A percentile compares a stretch with the other conserved stretches of the same genome.
These are phyloP conservation scores for Triplophysa rosa DNA, from an alignment of 2,113 vertebrate species.

Conservation along the genomic window DNA sequence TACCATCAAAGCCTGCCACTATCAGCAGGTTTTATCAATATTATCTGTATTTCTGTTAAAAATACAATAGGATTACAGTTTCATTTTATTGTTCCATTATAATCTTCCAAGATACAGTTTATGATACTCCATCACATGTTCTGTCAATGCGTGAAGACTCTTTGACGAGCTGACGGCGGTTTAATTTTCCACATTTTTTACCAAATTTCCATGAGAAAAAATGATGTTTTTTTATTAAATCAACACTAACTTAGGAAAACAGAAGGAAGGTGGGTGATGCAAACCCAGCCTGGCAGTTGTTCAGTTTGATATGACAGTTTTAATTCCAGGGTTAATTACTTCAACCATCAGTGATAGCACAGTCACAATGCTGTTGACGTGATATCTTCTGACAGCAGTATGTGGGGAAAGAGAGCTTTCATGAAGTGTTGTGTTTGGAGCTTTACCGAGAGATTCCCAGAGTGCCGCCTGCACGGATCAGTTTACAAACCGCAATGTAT, in stretches of 20 bases:
- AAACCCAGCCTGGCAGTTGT: neutral
- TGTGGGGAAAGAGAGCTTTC: slow-evolving; percentile 18
- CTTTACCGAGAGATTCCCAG: slow-evolving; percentile 2
- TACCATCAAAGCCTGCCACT: too few relatives aligned
- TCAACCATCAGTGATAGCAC: slow-evolving; percentile 29
- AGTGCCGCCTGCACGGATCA: neutral
- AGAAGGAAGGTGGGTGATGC: neutral
- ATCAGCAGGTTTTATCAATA: too few relatives aligned
- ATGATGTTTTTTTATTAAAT: neutral
- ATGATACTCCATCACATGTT: neutral
- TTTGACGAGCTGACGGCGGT: neutral
- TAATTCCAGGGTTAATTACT: slow-evolving; percentile 49
- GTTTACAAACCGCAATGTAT: slow-evolving; percentile 12
- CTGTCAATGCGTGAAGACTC: neutral
- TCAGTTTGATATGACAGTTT: slow-evolving; percentile 47
- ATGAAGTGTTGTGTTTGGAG: slow-evolving; percentile 32
- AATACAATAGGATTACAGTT: too few relatives aligned
- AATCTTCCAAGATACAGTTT: neutral
- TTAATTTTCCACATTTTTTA: neutral
- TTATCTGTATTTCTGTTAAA: too few relatives aligned
- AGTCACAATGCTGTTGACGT: slow-evolving; percentile 33
- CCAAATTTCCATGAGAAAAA: neutral
- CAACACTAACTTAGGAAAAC: slow-evolving; percentile 9
- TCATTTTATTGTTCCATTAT: too few relatives aligned
- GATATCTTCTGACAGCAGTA: slow-evolving; percentile 38